Conservation (phyloP, 1,140 invertebrate species). For the Whitmania pigra region DNA sequence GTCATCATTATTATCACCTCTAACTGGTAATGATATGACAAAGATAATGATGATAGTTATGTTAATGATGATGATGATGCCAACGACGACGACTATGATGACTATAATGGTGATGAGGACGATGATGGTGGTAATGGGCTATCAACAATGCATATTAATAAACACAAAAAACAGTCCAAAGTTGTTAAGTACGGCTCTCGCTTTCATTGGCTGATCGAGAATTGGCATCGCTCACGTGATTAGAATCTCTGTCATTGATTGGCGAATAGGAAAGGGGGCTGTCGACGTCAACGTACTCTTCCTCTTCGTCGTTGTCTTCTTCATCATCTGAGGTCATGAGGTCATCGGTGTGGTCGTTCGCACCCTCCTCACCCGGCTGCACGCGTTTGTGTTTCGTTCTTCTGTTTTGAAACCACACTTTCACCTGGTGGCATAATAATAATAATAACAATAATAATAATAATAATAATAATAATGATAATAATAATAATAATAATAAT, state of each 20-base stretch:
- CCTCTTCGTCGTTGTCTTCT: neutral
- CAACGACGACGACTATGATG: too few relatives aligned
- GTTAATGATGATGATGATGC: too few relatives aligned
- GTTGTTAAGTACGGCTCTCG: too few relatives aligned
- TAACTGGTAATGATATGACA: too few relatives aligned
- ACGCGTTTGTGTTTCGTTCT: slow-evolving; percentile 93
- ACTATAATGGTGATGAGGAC: too few relatives aligned
- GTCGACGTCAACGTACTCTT: slow-evolving; percentile 4
- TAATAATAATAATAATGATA: neutral
- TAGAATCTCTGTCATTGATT: neutral
- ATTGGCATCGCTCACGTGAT: slow-evolving; percentile 3
- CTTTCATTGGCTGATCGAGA: slow-evolving; percentile 9
- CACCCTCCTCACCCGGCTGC: slow-evolving; percentile 73
- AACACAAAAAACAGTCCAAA: too few relatives aligned
- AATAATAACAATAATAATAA: slow-evolving; percentile 1
- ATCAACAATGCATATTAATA: too few relatives aligned
- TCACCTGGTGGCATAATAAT: slow-evolving; percentile 59
- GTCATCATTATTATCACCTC: too few relatives aligned
- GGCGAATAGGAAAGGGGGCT: slow-evolving; percentile 2
- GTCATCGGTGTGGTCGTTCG: neutral
- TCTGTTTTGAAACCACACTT: slow-evolving; percentile 97
- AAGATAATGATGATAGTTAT: too few relatives aligned
- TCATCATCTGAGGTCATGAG: slow-evolving; percentile 8
- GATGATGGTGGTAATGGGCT: too few relatives aligned
- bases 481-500: slow-evolving; percentile 7